Conservation (phyloP, 2,113 vertebrate genomes). For the Numida meleagris region DNA sequence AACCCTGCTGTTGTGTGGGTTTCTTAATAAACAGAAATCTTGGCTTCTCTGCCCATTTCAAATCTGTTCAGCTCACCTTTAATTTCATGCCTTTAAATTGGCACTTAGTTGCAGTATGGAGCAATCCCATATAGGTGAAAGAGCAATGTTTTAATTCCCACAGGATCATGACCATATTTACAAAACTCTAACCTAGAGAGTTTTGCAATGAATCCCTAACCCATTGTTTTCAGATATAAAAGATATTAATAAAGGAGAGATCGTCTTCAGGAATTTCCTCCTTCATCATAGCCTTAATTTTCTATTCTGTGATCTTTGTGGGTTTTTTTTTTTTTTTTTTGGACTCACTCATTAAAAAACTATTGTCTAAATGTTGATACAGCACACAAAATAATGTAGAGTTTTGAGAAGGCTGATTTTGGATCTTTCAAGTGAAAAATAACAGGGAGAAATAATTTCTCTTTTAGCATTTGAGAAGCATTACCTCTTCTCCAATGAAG, state of each 20-base stretch:
- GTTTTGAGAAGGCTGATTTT: neutral
- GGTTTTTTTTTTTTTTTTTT: neutral
- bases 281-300: neutral
- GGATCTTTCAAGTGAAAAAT: neutral
- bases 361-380: neutral
- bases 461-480: neutral
- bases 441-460: neutral
- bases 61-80: neutral
- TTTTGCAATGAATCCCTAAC: neutral
- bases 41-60: neutral
- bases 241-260: neutral
- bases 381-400: neutral
- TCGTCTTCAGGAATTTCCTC: neutral
- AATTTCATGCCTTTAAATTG: neutral
- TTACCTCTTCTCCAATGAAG: neutral
- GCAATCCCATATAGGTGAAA: neutral
- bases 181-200: neutral
- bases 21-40: slow-evolving; percentile 2
- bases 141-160: neutral
- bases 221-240: neutral
- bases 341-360: neutral
- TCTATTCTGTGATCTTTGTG: neutral
- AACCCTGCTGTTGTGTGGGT: neutral
- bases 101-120: neutral
- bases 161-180: neutral